Evolutionary conservation across 2,113 vertebrate species (phyloP), one percentile per base, ranked within the genome.

Genomic region (Ctenodactylus gundi): DNA sequence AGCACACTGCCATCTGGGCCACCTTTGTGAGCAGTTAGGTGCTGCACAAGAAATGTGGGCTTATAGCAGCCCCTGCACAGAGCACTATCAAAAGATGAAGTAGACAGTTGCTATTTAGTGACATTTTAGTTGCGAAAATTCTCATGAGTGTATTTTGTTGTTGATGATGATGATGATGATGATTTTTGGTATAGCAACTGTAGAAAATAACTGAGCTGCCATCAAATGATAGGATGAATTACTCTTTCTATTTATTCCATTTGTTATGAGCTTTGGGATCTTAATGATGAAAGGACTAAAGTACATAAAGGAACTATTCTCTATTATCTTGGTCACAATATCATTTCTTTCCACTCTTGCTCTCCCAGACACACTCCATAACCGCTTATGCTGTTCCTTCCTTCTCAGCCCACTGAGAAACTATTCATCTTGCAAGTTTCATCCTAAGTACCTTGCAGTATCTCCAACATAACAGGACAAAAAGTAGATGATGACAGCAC

Each of bases 201-300:
- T 39, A 95, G 53, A 90, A 81, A 93, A 90, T 68, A 91, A 86
- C 6, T 75, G n/a, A 31, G 46, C 53, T 77, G 91, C 9, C 39
- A 96, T 41, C 8, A 94, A 93, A 83, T 21, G 9, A 39, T 29
- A 83, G 41, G 62, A 80, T 78, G 51, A 15, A 29, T 41, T 95
- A 13, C 49, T 49, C 13, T 65, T 65, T 85, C 67, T 82, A 62
- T 62, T 55, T 93, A 65, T 65, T 77, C 36, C 55, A 68, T 15
- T 92, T 13, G 68, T 60, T n/a, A 94, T 86, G 64, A 92, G n/a
- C 55, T 65, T 70, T 57, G 70, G 31, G 36, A 20, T 87, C 85
- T 76, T 76, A 85, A 87, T 49, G n/a, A 65, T 10, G n/a, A 93
- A 70, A 95, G 53, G 2, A 93, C 91, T 29, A 65, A 31, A 21